These are phyloP conservation scores for Liposcelis brunnea DNA, from an alignment of 2,888 invertebrate species.

Conservation along the genomic window DNA sequence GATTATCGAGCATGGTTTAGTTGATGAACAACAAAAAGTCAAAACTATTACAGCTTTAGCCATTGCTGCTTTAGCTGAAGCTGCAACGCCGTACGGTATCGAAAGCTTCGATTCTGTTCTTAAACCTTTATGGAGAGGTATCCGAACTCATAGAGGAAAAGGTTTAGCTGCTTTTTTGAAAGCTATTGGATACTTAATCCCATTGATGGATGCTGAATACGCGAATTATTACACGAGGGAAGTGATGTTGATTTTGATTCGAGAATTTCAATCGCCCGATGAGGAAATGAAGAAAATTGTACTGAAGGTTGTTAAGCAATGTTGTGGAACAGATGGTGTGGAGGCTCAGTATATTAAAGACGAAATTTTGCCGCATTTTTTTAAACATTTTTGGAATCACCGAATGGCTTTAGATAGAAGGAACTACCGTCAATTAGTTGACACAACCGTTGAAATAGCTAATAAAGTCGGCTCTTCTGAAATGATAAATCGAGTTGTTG, in stretches of 20 bases:
- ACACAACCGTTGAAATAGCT: constrained; percentile 99
- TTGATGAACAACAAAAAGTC: constrained; percentile 98
- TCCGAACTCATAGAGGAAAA: constrained; percentile 46
- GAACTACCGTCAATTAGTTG: constrained; percentile 88
- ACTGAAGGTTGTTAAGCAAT: constrained; percentile 98
- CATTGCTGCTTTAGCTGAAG: constrained; percentile 95
- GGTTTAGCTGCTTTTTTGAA: constrained; percentile 98
- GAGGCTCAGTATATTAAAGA: constrained; percentile 99
- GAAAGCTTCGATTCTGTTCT: constrained; percentile 99
- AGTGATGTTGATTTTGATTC: constrained; percentile 95
- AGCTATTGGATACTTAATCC: constrained; percentile 97
- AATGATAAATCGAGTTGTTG: constrained; percentile 95
- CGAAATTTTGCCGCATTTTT: constrained; percentile 95
- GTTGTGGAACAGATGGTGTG: constrained; percentile 99
- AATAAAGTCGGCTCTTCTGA: constrained; percentile 99
- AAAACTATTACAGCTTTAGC: constrained; percentile 97
- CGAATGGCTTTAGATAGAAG: constrained; percentile 97
- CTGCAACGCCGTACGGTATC: constrained; percentile 98
- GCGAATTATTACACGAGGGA: constrained; percentile 99
- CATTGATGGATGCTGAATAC: constrained; percentile 99
- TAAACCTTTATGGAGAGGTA: constrained; percentile 96
- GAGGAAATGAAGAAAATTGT: constrained; percentile 99
- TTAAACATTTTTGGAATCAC: constrained; percentile 99
- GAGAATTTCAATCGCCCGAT: constrained; percentile 99
- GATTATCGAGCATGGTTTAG: constrained; percentile 94